Conservation (phyloP, 1,140 invertebrate species). For the Yoshiicerus persimilis region DNA sequence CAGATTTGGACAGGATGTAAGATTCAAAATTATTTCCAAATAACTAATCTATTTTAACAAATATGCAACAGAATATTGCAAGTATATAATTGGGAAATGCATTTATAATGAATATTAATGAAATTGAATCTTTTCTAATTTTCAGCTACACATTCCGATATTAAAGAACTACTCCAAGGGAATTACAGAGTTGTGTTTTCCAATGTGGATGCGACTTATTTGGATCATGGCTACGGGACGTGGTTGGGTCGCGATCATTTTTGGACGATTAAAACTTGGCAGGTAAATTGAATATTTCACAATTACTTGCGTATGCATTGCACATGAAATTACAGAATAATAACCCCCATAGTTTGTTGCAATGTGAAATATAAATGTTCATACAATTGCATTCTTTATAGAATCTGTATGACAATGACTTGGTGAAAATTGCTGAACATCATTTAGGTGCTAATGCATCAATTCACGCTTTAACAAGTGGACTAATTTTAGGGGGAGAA, state of each 20-base stretch:
- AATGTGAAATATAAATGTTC: neutral
- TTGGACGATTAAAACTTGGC: conserved; percentile 47
- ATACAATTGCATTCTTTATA: too few relatives aligned
- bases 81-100: neutral
- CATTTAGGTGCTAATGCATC: conserved; percentile 39
- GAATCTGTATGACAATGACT: conserved; percentile 46
- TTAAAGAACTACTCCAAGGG: conserved; percentile 62
- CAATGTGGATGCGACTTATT: conserved; percentile 51
- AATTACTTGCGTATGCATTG: neutral
- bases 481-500: conserved; percentile 37
- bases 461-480: conserved; percentile 26
- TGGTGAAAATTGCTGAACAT: conserved; percentile 42
- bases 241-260: conserved; percentile 39
- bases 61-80: too few relatives aligned
- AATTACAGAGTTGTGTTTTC: conserved; percentile 51
- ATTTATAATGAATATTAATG: neutral
- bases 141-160: conserved; percentile 51
- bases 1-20: conserved; percentile 70
- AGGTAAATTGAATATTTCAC: neutral
- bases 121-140: neutral
- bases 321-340: too few relatives aligned
- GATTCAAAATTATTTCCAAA: neutral
- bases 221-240: conserved; percentile 51
- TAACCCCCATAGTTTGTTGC: too few relatives aligned
- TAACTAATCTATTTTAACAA: neutral